These are phyloP conservation scores for Salvelinus alpinus DNA, from an alignment of 2,113 vertebrate species.

Conservation along the genomic window DNA sequence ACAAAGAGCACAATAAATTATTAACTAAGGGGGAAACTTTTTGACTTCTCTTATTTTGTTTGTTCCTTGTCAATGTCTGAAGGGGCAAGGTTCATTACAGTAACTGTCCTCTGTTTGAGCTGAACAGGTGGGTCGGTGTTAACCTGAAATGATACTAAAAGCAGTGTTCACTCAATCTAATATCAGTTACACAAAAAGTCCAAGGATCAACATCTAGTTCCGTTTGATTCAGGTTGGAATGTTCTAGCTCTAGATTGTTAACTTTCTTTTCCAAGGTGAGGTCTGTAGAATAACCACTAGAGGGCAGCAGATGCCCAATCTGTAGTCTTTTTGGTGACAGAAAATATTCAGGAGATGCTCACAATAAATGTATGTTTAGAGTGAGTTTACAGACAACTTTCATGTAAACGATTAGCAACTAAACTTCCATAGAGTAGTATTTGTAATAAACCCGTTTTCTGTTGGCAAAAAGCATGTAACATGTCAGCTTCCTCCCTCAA, in stretches of 20 bases:
- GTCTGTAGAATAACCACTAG: slow-evolving; percentile 51
- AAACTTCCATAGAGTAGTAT: not conserved
- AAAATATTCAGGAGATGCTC: not conserved
- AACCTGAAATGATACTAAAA: not conserved
- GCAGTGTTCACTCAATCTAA: not conserved
- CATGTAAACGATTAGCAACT: too few species aligned
- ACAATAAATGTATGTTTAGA: not conserved
- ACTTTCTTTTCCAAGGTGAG: not conserved
- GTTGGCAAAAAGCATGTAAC: too few species aligned
- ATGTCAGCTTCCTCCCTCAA: too few species aligned
- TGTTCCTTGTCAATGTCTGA: not conserved
- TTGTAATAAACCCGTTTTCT: too few species aligned
- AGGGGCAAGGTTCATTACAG: not conserved
- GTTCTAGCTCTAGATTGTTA: not conserved
- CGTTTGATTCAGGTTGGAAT: not conserved
- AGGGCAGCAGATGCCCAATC: slow-evolving; percentile 54
- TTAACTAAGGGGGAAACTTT: too few species aligned
- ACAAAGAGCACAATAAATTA: not conserved
- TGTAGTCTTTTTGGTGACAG: not conserved
- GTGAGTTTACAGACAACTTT: not conserved
- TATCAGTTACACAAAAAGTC: not conserved
- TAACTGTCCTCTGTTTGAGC: not conserved
- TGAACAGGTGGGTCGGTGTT: not conserved
- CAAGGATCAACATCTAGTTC: not conserved
- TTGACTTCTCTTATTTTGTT: too few species aligned